Conservation (phyloP, 1,140 invertebrate genomes). For the Nixonia krombeini region DNA sequence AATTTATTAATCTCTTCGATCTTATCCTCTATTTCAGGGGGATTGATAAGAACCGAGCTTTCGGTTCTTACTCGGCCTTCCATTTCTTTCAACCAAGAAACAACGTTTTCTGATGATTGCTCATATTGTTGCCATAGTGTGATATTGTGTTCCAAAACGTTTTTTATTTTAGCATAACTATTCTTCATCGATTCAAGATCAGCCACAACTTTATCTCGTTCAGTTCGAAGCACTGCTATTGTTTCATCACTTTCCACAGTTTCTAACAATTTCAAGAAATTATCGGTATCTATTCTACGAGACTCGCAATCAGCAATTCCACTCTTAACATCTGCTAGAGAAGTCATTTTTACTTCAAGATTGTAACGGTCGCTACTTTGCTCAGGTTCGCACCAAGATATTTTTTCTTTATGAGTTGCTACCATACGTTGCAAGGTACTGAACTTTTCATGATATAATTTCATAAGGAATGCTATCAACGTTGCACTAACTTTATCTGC, state of each 20-base stretch:
- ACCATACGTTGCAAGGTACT: slow-evolving; percentile 85
- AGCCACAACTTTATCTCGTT: slow-evolving; percentile 76
- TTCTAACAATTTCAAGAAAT: slow-evolving; percentile 77
- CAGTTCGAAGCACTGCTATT: slow-evolving; percentile 75
- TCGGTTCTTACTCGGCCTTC: slow-evolving; percentile 85
- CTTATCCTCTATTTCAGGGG: slow-evolving; percentile 81
- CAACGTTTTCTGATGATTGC: slow-evolving; percentile 80
- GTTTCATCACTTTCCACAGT: slow-evolving; percentile 79
- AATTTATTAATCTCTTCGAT: slow-evolving; percentile 78
- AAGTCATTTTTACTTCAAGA: slow-evolving; percentile 90
- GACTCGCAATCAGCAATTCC: slow-evolving; percentile 78
- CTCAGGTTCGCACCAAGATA: slow-evolving; percentile 92
- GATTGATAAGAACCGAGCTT: slow-evolving; percentile 78
- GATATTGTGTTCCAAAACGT: slow-evolving; percentile 80
- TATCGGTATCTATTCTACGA: slow-evolving; percentile 78
- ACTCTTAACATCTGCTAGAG: slow-evolving; percentile 82
- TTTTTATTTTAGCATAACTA: slow-evolving; percentile 79
- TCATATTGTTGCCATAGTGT: slow-evolving; percentile 88
- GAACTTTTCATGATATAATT: slow-evolving; percentile 89
- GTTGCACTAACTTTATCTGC: slow-evolving; percentile 83
- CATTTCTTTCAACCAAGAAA: slow-evolving; percentile 88
- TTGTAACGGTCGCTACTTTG: slow-evolving; percentile 90
- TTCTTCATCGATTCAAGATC: slow-evolving; percentile 80
- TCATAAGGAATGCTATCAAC: slow-evolving; percentile 86
- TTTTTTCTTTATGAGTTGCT: slow-evolving; percentile 86